Evolutionary conservation across 1,140 invertebrate genomes (phyloP), one percentile per base, ranked within the genome.

Genomic region (Chironomus tepperi): DNA sequence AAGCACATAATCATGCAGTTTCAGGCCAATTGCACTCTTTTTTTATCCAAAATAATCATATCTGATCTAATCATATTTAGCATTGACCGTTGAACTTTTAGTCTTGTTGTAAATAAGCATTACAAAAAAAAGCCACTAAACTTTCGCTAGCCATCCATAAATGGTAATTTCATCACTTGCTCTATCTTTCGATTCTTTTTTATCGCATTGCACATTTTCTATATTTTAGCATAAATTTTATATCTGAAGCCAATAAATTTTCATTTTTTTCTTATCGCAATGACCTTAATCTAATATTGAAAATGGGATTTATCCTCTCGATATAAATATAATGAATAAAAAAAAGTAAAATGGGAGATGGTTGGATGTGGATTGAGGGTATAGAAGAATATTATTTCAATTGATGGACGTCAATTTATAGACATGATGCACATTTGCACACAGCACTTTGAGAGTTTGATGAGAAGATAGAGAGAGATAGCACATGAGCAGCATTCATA

Each of bases 381-480:
- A n/a, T n/a, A n/a, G n/a, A n/a, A 47, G n/a, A 15, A 57, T 9
- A n/a, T 57, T 57, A 5, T 2, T 34, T 34, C 24, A 34, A 34
- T n/a, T 57, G 47, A 57, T 57, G 47, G 47, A 57, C 47, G 47
- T 57, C 47, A 57, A 57, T n/a, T 57, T 57, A n/a, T 57, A 57
- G 47, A 57, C 47, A 57, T 57, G 47, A 57, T 57, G 47, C 47
- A 57, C 12, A 57, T 57, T 34, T 57, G 47, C 47, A 57, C 47
- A 57, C 47, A 57, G 47, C 47, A 57, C 47, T 34, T 34, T 34
- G 47, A 57, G 47, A 47, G 47, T 57, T 57, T 57, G 12, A n/a
- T 12, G 12, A 57, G 43, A 47, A 15, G 43, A 47, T 47, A 57
- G 47, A 57, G n/a, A 15, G 15, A 47, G 43, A 43, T 9, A 47